These are phyloP conservation scores for Siderastrea siderea DNA, from an alignment of 92 coral and sea anemone species.

Conservation along the genomic window DNA sequence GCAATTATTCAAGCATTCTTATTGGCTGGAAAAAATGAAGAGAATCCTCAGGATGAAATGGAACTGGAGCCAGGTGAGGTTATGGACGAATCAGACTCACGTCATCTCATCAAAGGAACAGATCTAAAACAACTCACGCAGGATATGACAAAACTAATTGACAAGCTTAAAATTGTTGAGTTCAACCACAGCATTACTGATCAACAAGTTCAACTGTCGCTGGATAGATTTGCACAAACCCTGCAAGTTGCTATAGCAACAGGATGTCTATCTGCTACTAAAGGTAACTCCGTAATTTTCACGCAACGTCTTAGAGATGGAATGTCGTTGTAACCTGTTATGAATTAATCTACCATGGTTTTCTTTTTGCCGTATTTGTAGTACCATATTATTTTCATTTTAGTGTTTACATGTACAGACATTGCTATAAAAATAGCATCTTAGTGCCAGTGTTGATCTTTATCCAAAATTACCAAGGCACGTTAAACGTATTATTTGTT, in stretches of 20 bases:
- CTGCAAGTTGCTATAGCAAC: slow-evolving; percentile 95
- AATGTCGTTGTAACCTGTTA: too few relatives aligned
- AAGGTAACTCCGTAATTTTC: slow-evolving; percentile 58
- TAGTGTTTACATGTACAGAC: too few relatives aligned
- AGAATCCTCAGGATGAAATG: slow-evolving; percentile 90
- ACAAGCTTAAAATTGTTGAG: slow-evolving; percentile 34
- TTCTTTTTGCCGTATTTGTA: too few relatives aligned
- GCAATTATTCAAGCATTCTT: slow-evolving; percentile 93
- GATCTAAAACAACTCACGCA: slow-evolving; percentile 72
- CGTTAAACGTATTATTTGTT: too few relatives aligned
- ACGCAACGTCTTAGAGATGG: too few relatives aligned
- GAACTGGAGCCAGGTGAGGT: slow-evolving; percentile 99
- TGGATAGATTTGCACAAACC: slow-evolving; percentile 93
- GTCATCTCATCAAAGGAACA: slow-evolving; percentile 75
- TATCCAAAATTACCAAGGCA: too few relatives aligned
- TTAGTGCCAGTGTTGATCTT: too few relatives aligned
- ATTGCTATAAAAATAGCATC: too few relatives aligned
- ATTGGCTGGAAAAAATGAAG: slow-evolving; percentile 80
- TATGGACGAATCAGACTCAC: slow-evolving; percentile 85
- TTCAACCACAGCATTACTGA: slow-evolving; percentile 30
- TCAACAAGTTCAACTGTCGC: slow-evolving; percentile 74
- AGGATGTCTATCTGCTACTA: slow-evolving; percentile 90
- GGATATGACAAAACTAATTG: slow-evolving; percentile 59
- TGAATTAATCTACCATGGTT: too few relatives aligned
- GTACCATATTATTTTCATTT: too few relatives aligned